A percentile compares a stretch with the other conserved stretches of the same genome.
Evolutionary conservation across 2,888 invertebrate genomes (phyloP).

Genomic region (Oxyscelio sp.): DNA sequence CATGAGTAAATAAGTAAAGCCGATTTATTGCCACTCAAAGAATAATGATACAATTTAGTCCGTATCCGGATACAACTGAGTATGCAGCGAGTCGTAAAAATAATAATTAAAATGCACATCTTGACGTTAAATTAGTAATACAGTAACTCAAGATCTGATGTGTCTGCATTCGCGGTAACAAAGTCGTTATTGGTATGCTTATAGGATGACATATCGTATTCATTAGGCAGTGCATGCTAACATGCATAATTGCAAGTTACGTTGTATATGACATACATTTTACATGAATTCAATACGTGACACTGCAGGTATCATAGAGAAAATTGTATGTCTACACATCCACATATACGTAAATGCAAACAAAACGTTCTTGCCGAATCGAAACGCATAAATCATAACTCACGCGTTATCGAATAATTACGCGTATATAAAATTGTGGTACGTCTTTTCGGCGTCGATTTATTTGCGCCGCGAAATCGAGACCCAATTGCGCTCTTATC

Average conservation of each 20-base stretch:
- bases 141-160: slow-evolving; percentile 49
- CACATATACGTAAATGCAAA: slow-evolving; percentile 6
- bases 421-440: too few relatives aligned
- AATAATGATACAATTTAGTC: neutral
- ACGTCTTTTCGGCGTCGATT: too few relatives aligned
- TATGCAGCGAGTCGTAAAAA: slow-evolving; percentile 25
- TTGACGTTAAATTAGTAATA: slow-evolving; percentile 37
- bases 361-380: too few relatives aligned
- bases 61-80: neutral
- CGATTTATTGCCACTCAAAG: slow-evolving; percentile 1
- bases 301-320: slow-evolving; percentile 39
- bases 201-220: slow-evolving; percentile 69
- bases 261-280: slow-evolving; percentile 66
- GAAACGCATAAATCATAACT: too few relatives aligned
- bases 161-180: slow-evolving; percentile 34
- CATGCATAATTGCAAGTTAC: slow-evolving; percentile 68
- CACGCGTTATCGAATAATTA: too few relatives aligned
- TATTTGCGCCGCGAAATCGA: too few relatives aligned
- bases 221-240: slow-evolving; percentile 60
- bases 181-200: slow-evolving; percentile 70
- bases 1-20: neutral
- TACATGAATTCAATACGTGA: slow-evolving; percentile 69
- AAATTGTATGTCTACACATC: slow-evolving; percentile 50
- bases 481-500: too few relatives aligned
- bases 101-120: slow-evolving; percentile 24